Base-by-base conservation (phyloP, 64 coral and sea anemone species). In the Cladopsammia gracilis region DNA sequence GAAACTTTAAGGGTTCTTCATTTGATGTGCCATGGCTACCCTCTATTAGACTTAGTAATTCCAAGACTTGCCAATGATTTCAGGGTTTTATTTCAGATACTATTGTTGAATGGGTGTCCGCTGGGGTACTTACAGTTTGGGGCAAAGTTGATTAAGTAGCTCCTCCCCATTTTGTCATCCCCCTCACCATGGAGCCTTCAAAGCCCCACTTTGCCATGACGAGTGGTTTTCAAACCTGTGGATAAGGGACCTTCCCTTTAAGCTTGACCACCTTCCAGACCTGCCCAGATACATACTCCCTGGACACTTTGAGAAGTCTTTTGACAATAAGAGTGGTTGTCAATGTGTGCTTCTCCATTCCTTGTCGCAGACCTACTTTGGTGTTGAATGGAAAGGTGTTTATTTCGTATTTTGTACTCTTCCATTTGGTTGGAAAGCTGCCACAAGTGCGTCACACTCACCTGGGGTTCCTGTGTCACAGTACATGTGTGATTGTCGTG, bases 1-100 rank as follows among this genome's bases (percentile, higher is more conserved):
- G 82, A n/a, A 77, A 26, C 22, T 85, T 90, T 57, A 70, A 85
- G 26, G 44, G 83, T 4, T 57, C 13, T 8, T 26, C 18, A 14
- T 93, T 49, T 26, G 75, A 79, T 49, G 62, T 2, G 34, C 34
- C 34, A 34, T 2, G 34, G 34, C 34, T 2, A 34, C 34, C 34
- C 34, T 34, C 34, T 52, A 56, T 81, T 5, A 49, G 26, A 18
- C 26, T 83, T 1, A 6, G n/a, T 4, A 88, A 88, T 62, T 56
- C 58, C 15, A 46, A 11, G 5, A 50, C 9, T 49, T 94, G 92
- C 34, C 15, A 49, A 48, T 2, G 25, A 16, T 83, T 88, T 64
- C 67, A 48, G 4, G 54, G 56, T 10, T 89, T 94, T 25, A 75
- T 94, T 24, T 9, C 73, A 10, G 34, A 79, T 6, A 94, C 86